Evolutionary conservation across 2,113 vertebrate species (phyloP).

Genomic region (Neopipo cinnamomea): DNA sequence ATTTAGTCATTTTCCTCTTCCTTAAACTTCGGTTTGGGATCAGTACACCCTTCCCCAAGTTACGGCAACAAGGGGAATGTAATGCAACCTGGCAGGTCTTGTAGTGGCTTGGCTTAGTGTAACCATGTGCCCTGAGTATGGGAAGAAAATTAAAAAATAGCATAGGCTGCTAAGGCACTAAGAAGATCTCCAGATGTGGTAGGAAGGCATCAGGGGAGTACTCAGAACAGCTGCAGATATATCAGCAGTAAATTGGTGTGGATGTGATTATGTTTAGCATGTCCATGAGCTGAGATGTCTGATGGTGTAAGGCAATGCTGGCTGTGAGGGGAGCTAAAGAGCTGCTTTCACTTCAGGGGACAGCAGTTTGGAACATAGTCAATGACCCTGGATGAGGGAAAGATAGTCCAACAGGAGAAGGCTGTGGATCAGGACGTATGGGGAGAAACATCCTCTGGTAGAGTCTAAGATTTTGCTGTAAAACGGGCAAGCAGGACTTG

Average conservation of each 20-base stretch:
- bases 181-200: background rate
- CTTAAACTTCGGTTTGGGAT: background rate
- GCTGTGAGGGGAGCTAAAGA: background rate
- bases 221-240: background rate
- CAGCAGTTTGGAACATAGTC: background rate
- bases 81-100: background rate
- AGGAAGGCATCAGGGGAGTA: background rate
- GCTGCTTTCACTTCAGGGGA: background rate
- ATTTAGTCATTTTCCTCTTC: background rate
- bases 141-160: background rate
- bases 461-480: background rate
- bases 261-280: background rate
- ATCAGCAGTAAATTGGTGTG: background rate
- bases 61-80: background rate
- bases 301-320: background rate
- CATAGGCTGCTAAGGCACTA: background rate
- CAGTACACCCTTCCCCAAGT: background rate
- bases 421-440: background rate
- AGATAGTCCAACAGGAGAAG: background rate
- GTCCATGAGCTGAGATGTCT: background rate
- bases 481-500: background rate
- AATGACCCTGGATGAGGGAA: background rate
- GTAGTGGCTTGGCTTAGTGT: background rate
- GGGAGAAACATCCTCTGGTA: background rate
- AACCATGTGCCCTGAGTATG: rapidly evolving